Conservation (phyloP, 2,113 vertebrate genomes). For the Prunella himalayana region DNA sequence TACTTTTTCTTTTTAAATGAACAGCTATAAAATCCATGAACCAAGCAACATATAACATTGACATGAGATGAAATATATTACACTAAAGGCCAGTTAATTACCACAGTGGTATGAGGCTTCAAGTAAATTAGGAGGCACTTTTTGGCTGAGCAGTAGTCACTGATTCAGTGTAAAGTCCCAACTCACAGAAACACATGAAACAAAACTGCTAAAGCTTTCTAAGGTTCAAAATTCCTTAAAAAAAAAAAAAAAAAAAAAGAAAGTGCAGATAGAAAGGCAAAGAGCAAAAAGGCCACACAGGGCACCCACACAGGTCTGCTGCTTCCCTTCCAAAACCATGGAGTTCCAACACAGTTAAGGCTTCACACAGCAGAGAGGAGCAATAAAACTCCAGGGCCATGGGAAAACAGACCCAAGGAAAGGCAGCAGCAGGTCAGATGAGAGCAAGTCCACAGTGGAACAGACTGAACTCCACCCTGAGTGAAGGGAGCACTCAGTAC, state of each 20-base stretch:
- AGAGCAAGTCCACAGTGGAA: background rate
- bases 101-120: slow-evolving; percentile 24
- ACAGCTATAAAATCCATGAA: background rate
- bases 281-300: background rate
- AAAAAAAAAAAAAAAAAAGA: too few relatives aligned
- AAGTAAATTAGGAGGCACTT: slow-evolving; percentile 45
- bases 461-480: accelerated
- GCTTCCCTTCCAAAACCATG: background rate
- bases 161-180: background rate
- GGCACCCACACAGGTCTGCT: background rate
- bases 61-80: background rate
- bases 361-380: background rate
- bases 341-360: background rate
- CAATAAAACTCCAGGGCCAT: background rate
- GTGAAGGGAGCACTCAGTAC: background rate
- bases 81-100: background rate
- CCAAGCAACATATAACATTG: background rate
- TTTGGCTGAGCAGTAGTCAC: background rate
- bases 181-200: background rate
- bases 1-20: background rate
- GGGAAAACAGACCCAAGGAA: background rate
- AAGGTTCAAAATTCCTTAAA: background rate
- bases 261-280: background rate
- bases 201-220: background rate
- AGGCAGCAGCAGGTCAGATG: background rate